These are phyloP conservation scores for Drosophila nasuta DNA, from an alignment of 1,140 invertebrate species.

Conservation along the genomic window DNA sequence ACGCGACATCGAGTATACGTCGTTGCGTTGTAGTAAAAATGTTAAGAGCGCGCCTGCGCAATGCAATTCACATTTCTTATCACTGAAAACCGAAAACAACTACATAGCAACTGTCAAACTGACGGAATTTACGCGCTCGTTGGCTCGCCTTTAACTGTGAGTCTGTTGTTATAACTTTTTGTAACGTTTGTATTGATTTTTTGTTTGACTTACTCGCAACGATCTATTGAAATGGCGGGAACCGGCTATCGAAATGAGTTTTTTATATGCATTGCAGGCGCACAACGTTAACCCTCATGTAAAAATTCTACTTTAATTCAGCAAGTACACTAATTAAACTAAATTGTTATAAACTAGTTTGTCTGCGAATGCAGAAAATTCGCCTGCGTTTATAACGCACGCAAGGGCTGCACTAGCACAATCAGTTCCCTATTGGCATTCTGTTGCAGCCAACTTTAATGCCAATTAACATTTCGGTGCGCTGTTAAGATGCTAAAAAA, in stretches of 20 bases:
- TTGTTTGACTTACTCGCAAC: constrained; percentile 21
- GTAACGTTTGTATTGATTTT: constrained; percentile 61
- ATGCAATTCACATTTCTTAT: constrained; percentile 43
- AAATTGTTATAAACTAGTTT: constrained; percentile 7
- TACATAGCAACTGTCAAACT: constrained; percentile 49
- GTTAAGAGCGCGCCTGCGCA: constrained; percentile 49
- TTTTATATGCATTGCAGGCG: background rate
- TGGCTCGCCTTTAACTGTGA: constrained; percentile 6
- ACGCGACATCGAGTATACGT: background rate
- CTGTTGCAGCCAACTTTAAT: background rate
- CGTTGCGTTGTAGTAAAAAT: no score
- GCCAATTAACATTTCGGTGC: constrained; percentile 14
- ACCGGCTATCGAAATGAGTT: background rate
- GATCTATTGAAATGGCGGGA: constrained; percentile 9
- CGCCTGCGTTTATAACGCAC: constrained; percentile 43
- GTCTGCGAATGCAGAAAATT: constrained; percentile 1
- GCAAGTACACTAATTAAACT: constrained; percentile 27
- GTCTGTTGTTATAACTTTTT: constrained; percentile 29
- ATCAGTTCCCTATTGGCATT: background rate
- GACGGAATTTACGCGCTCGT: constrained; percentile 59
- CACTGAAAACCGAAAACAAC: constrained; percentile 46
- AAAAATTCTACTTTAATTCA: constrained; percentile 45
- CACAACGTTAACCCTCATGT: background rate
- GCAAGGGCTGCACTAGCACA: constrained; percentile 50
- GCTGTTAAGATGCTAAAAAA: background rate